Evolutionary conservation across 2,797 vertebrate species (phyloP).

Genomic region (Liasis olivaceus): DNA sequence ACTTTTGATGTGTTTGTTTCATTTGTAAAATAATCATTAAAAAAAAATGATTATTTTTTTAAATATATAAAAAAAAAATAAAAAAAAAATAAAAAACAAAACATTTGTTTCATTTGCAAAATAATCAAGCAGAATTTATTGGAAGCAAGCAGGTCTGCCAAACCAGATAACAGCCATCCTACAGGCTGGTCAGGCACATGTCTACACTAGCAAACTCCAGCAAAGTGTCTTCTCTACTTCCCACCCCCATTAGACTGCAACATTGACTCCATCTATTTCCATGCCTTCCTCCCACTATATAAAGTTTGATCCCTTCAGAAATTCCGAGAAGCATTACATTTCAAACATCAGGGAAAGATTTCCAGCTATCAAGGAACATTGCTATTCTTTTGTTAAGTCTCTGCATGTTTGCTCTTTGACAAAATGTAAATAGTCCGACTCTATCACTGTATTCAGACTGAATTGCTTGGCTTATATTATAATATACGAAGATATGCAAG

Average conservation of each 20-base stretch:
- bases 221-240: not conserved
- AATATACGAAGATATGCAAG: not conserved
- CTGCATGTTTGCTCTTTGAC: not conserved
- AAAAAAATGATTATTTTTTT: not conserved
- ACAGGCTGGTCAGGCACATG: not conserved
- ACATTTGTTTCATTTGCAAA: not conserved
- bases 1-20: not conserved
- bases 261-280: not conserved
- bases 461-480: conserved; percentile 1
- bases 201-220: not conserved
- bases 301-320: not conserved
- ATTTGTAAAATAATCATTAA: no score
- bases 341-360: not conserved
- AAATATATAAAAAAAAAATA: not conserved
- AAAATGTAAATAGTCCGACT: not conserved
- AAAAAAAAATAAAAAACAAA: not conserved
- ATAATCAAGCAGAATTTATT: not conserved
- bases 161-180: not conserved
- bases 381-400: not conserved
- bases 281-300: not conserved
- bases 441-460: not conserved
- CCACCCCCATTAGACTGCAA: not conserved
- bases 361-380: not conserved
- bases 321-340: not conserved
- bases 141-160: not conserved